phyloP scores from a whole-genome alignment of 1,140 invertebrate genomes.

The Bombus turneri region DNA sequence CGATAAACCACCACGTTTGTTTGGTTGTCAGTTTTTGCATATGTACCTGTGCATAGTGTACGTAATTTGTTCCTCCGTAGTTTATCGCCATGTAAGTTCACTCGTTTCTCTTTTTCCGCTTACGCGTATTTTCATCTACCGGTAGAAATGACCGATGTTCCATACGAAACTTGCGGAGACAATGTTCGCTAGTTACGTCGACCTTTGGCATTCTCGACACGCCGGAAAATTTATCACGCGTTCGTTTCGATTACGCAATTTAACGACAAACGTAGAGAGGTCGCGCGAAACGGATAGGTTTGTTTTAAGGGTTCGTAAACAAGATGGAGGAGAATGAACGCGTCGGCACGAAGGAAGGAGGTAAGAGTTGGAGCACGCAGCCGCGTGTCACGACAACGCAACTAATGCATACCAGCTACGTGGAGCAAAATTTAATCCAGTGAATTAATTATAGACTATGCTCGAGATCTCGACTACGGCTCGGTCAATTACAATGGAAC shows the following conservation, averaged over 20 bases:
- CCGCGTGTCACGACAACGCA: slow-evolving; percentile 8
- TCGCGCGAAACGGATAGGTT: slow-evolving; percentile 6
- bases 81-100: neutral
- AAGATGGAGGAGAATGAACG: neutral
- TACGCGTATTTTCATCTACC: neutral
- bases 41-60: no score
- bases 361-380: no score
- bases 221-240: neutral
- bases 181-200: slow-evolving; percentile 5
- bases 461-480: slow-evolving; percentile 51
- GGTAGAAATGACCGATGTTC: neutral
- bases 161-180: slow-evolving; percentile 6
- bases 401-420: slow-evolving; percentile 66
- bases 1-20: neutral
- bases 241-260: slow-evolving; percentile 9
- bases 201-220: neutral
- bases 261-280: neutral
- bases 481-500: slow-evolving; percentile 70
- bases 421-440: slow-evolving; percentile 72
- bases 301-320: slow-evolving; percentile 11
- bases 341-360: neutral
- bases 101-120: neutral
- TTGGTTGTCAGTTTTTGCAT: neutral
- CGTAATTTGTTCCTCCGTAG: neutral
- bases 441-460: slow-evolving; percentile 75